Conservation (phyloP, 2,888 invertebrate genomes). For the Yponomeuta evonymella region DNA sequence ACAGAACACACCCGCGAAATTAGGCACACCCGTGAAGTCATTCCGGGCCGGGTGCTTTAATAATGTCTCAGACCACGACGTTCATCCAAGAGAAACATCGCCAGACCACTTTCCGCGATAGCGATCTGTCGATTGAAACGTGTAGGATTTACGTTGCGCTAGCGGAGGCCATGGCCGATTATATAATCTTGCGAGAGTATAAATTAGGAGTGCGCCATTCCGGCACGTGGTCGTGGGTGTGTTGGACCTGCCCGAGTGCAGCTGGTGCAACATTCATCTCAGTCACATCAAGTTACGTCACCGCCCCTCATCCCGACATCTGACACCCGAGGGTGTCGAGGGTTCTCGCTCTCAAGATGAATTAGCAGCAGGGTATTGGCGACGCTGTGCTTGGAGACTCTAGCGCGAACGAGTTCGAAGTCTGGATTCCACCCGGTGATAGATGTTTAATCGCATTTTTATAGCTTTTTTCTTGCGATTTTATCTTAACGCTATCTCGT, state of each 20-base stretch:
- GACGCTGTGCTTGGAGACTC: conserved; percentile 19
- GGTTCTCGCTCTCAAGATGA: conserved; percentile 35
- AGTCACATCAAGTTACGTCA: conserved; percentile 35
- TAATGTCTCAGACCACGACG: not conserved
- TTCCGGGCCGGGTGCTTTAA: not conserved
- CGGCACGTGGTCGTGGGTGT: no score
- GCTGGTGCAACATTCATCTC: conserved; percentile 49
- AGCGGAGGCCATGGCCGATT: no score
- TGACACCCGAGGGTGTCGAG: no score
- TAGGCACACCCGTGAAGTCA: conserved; percentile 7
- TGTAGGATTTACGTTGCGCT: no score
- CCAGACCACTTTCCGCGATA: no score
- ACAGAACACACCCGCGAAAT: not conserved
- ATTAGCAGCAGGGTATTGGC: conserved; percentile 42
- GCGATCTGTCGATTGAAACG: no score
- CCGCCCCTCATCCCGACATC: no score
- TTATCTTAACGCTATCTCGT: not conserved
- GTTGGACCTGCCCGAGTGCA: conserved; percentile 18
- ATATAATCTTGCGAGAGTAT: no score
- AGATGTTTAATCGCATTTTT: not conserved
- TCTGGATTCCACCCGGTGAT: not conserved
- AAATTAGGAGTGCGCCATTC: no score
- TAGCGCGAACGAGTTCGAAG: conserved; percentile 17
- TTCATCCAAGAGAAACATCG: no score
- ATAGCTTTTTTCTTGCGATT: not conserved